Evolutionary conservation across 2,888 invertebrate species (phyloP).

Genomic region (Euzophera pinguis): DNA sequence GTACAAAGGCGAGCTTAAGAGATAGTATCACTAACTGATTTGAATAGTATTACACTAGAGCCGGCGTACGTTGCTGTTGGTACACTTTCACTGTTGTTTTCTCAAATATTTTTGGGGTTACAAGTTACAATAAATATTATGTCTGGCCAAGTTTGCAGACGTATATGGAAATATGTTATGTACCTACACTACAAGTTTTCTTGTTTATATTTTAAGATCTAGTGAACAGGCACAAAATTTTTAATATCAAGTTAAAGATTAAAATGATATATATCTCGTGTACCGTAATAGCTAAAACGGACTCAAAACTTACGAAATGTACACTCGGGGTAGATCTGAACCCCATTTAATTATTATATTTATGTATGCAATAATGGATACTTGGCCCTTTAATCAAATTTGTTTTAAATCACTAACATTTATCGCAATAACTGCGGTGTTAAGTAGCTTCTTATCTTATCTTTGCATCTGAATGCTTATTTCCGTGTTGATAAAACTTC

Average conservation of each 20-base stretch:
- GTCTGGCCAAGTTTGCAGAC: background rate
- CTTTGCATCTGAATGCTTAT: background rate
- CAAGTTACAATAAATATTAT: background rate
- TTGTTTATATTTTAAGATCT: too few relatives aligned
- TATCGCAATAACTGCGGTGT: background rate
- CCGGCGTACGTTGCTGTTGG: conserved; percentile 27
- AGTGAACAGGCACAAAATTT: too few relatives aligned
- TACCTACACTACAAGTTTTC: too few relatives aligned
- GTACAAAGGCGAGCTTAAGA: conserved; percentile 39
- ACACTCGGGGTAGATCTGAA: too few relatives aligned
- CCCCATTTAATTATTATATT: too few relatives aligned
- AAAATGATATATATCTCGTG: too few relatives aligned
- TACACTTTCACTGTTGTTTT: conserved; percentile 37
- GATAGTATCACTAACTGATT: conserved; percentile 51
- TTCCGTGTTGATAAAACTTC: background rate
- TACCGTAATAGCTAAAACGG: too few relatives aligned
- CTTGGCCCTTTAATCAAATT: background rate
- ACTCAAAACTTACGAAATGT: too few relatives aligned
- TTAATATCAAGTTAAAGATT: too few relatives aligned
- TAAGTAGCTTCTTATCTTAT: background rate
- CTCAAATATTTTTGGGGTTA: conserved; percentile 12
- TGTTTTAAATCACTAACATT: background rate
- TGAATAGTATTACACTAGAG: conserved; percentile 42
- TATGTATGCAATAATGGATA: background rate
- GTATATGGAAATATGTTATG: too few relatives aligned